These are phyloP conservation scores for Hepsetus odoe DNA, from an alignment of 2,113 vertebrate genomes.

Conservation along the genomic window DNA sequence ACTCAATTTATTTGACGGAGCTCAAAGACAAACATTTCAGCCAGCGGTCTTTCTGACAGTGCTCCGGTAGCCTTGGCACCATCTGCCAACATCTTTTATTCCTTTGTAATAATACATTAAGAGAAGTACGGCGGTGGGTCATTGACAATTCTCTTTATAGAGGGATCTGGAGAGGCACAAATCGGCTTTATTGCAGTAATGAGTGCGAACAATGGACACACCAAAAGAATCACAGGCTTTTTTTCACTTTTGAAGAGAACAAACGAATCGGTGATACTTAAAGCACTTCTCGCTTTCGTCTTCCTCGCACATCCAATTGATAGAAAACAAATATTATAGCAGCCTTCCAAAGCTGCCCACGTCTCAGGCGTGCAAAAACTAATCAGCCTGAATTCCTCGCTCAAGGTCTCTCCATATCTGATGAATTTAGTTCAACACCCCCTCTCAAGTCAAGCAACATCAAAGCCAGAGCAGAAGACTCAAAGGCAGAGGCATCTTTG, in stretches of 20 bases:
- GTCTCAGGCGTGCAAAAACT: constrained; percentile 67
- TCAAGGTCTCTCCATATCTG: constrained; percentile 67
- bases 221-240: constrained; percentile 55
- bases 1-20: constrained; percentile 53
- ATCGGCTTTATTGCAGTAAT: constrained; percentile 72
- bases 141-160: constrained; percentile 75
- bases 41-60: constrained; percentile 43
- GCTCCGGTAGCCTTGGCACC: constrained; percentile 48
- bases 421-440: constrained; percentile 63
- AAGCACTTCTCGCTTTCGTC: constrained; percentile 72
- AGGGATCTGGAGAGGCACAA: constrained; percentile 66
- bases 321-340: constrained; percentile 68
- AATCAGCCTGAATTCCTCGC: constrained; percentile 66
- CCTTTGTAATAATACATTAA: constrained; percentile 70
- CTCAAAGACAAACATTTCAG: constrained; percentile 55
- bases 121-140: constrained; percentile 66
- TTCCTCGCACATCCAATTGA: constrained; percentile 68
- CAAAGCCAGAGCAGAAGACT: constrained; percentile 61
- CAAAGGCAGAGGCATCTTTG: constrained; percentile 57
- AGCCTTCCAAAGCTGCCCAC: constrained; percentile 63
- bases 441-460: constrained; percentile 65
- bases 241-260: constrained; percentile 72
- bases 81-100: constrained; percentile 61
- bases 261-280: constrained; percentile 72
- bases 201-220: constrained; percentile 63